These are phyloP conservation scores for Rhizoglyphus robini DNA, from an alignment of 1,140 invertebrate species.

Conservation along the genomic window DNA sequence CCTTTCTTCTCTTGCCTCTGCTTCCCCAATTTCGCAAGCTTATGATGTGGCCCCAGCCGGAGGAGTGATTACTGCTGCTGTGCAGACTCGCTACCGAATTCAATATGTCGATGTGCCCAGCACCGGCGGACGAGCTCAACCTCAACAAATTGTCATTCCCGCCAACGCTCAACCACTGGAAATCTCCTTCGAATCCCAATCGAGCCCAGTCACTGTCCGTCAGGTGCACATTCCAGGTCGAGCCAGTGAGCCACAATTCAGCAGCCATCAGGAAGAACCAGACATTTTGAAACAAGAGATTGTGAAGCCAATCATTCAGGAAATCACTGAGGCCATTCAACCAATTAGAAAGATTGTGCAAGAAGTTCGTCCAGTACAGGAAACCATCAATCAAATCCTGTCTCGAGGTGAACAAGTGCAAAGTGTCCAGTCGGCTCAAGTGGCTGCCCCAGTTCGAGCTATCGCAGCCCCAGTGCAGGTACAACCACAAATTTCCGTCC, in stretches of 20 bases:
- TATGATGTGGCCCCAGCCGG: no score
- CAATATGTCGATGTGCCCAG: not conserved
- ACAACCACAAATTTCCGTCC: not conserved
- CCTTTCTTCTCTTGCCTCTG: no score
- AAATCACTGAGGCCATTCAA: constrained; percentile 11
- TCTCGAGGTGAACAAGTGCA: not conserved
- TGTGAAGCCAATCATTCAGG: constrained; percentile 19
- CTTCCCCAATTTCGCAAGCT: not conserved
- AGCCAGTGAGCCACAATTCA: not conserved
- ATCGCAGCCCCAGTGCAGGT: not conserved
- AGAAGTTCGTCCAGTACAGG: constrained; percentile 18
- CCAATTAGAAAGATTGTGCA: constrained; percentile 18
- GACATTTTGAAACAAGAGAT: constrained; percentile 16
- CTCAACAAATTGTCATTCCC: not conserved
- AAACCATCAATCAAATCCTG: constrained; percentile 6
- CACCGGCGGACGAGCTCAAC: not conserved
- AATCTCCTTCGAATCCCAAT: not conserved
- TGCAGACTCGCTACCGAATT: not conserved
- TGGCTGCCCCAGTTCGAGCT: not conserved
- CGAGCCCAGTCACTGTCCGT: not conserved
- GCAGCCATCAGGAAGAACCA: not conserved
- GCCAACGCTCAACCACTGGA: not conserved
- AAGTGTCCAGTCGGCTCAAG: not conserved
- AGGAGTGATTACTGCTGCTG: not conserved
- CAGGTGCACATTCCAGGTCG: constrained; percentile 18